phyloP scores from a whole-genome alignment of 2,797 vertebrate genomes.

The Heterohyrax brucei region DNA sequence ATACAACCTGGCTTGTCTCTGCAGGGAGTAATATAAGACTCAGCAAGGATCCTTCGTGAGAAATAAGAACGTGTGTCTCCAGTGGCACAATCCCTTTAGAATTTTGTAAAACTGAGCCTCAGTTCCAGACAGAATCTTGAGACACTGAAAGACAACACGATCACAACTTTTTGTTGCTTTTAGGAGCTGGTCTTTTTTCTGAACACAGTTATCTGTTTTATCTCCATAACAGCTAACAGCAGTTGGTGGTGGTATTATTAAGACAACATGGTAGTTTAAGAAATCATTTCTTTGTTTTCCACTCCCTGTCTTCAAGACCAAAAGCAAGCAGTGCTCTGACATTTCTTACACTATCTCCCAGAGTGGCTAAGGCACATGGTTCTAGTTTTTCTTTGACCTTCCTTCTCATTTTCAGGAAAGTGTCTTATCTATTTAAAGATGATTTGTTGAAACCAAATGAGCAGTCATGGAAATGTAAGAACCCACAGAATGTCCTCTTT shows the following conservation, averaged over 20 bases:
- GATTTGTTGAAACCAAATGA: slow-evolving; percentile 74
- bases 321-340: background rate
- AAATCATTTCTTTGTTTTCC: slow-evolving; percentile 36
- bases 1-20: background rate
- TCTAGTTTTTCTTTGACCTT: slow-evolving; percentile 75
- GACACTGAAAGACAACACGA: background rate
- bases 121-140: slow-evolving; percentile 30
- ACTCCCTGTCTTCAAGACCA: slow-evolving; percentile 2
- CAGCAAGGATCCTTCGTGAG: background rate
- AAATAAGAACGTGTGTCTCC: background rate
- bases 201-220: slow-evolving; percentile 46
- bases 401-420: slow-evolving; percentile 74
- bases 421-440: slow-evolving; percentile 79
- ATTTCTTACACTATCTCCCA: background rate
- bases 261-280: background rate
- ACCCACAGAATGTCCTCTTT: slow-evolving; percentile 77
- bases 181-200: background rate
- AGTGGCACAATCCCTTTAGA: background rate
- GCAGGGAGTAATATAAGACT: background rate
- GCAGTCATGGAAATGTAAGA: slow-evolving; percentile 72
- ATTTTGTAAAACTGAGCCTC: slow-evolving; percentile 32
- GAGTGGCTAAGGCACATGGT: background rate
- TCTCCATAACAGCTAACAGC: slow-evolving; percentile 25
- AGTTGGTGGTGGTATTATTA: background rate
- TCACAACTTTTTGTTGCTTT: slow-evolving; percentile 53